These are phyloP conservation scores for Alethe diademata DNA, from an alignment of 2,113 vertebrate species.

Conservation along the genomic window DNA sequence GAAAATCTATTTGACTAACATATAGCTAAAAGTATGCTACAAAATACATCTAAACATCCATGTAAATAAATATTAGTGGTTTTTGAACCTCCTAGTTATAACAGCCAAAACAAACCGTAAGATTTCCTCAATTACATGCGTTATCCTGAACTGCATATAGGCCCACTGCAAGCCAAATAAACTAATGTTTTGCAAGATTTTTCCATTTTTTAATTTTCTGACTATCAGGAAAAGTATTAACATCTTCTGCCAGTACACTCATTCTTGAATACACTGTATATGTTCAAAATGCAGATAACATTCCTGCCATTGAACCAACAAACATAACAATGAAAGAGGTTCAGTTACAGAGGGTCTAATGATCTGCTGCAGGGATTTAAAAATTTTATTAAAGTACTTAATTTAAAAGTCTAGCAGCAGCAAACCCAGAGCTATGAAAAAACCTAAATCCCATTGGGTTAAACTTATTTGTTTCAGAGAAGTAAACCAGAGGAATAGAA, in stretches of 20 bases:
- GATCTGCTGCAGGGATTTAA: background rate
- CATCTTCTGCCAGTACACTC: background rate
- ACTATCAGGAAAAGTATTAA: background rate
- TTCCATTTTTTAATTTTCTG: background rate
- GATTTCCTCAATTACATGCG: background rate
- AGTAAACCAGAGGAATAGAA: background rate
- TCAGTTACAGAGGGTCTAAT: background rate
- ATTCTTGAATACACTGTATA: background rate
- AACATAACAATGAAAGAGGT: background rate
- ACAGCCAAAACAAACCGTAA: background rate
- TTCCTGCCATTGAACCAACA: background rate
- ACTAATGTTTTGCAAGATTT: background rate
- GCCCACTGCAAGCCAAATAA: background rate
- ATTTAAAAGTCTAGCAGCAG: background rate
- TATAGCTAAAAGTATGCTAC: background rate
- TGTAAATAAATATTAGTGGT: background rate
- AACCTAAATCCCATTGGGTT: background rate
- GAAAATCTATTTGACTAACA: background rate
- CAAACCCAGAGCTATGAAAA: background rate
- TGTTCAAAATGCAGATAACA: background rate
- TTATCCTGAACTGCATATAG: background rate
- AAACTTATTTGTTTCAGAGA: background rate
- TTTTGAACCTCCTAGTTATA: background rate
- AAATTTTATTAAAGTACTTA: background rate
- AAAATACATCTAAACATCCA: background rate